Base-by-base conservation (phyloP, 2,888 invertebrate species). In the Apotomis betuletana region DNA sequence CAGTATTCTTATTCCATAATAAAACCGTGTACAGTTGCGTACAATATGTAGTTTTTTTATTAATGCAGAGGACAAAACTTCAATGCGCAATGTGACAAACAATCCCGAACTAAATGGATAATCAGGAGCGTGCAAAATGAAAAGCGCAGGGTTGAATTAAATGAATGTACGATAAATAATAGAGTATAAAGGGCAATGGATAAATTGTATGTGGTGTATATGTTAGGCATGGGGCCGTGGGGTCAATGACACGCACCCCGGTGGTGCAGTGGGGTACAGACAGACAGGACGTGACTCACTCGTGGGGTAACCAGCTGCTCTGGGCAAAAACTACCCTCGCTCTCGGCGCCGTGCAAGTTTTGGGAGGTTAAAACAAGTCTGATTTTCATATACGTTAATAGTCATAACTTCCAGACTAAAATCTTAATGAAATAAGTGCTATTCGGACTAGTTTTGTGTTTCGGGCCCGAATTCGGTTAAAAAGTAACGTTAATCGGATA, bases 221-320 rank as follows among this genome's bases (percentile, higher is more conserved):
- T 85, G 81, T 83, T 79, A 80, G 80, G 85, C 83, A 85, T 86
- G 85, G 91, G 92, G 92, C 90, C 89, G 90, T 85, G 90, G 90
- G 92, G 91, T 93, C 92, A 91, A 87, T 83, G 92, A 92, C 92
- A 89, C 90, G 86, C 91, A 92, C 92, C 92, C 92, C 90, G 91
- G 84, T 55, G 65, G 46, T 57, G 65, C 87, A 87, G 87, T 88
- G 86, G 88, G 88, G 89, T 88, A 87, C 84, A 85, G 85, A 83
- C 83, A 74, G 75, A 90, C 90, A 92, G 91, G 91, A 92, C 91
- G 90, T 92, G 92, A 92, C 83, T 91, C 92, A 91, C 89, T 87
- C 83, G 83, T 87, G 89, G 92, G 91, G 91, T 87, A 87, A 89
- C 90, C 92, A 93, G 92, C 92, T 93, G 92, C 90, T 90, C 85